These are phyloP conservation scores for Apteryx mantelli DNA, from an alignment of 2,113 vertebrate genomes.

Conservation along the genomic window DNA sequence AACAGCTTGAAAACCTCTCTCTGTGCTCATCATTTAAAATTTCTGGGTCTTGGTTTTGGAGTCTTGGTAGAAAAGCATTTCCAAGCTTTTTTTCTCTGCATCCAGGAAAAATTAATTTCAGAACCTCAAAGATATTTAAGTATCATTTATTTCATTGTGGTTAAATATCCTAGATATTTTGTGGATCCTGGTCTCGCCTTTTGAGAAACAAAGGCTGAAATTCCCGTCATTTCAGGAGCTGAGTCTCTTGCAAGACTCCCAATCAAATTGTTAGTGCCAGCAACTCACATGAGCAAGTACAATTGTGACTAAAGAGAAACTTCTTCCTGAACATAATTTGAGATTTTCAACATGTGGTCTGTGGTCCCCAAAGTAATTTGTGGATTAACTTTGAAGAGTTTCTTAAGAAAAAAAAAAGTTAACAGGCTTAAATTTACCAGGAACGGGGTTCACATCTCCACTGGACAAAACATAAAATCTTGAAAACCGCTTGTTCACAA, in stretches of 20 bases:
- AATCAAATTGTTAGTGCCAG: neutral
- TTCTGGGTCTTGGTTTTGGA: neutral
- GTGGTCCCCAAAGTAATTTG: neutral
- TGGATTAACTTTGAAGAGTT: neutral
- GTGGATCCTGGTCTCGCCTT: neutral
- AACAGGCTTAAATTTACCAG: neutral
- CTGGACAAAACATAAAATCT: neutral
- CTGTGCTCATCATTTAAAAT: neutral
- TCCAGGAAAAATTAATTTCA: neutral
- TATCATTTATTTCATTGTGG: neutral
- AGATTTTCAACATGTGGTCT: slow-evolving; percentile 17
- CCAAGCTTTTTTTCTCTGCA: neutral
- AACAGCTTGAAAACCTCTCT: neutral
- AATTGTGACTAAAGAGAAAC: neutral
- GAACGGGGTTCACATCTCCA: neutral
- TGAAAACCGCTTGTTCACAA: neutral
- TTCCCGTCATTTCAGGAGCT: neutral
- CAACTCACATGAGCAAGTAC: neutral
- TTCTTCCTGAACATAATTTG: neutral
- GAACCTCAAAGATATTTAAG: neutral
- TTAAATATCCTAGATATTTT: neutral
- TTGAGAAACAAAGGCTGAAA: neutral
- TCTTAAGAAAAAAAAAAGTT: neutral
- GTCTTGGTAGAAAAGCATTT: neutral
- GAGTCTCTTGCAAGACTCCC: neutral